A percentile compares a stretch with the other conserved stretches of the same genome.
Conservation (phyloP, 2,113 vertebrate species). For the Centropristis striata region DNA sequence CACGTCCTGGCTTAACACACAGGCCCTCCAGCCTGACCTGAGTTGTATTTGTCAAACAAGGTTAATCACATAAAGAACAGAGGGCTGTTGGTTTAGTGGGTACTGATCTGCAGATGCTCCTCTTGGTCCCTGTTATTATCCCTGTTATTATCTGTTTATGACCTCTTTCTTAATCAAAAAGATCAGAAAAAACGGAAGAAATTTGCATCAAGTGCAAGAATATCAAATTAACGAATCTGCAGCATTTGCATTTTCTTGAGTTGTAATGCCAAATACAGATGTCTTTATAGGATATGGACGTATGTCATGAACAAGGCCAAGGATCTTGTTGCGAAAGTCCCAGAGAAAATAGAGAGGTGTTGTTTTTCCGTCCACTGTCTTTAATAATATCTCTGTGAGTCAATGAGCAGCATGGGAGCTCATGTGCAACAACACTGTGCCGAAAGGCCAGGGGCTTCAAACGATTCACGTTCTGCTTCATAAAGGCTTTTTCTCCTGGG, state of each 20-base stretch:
- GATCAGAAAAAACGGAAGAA: background rate
- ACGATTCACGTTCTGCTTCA: slow-evolving; percentile 77
- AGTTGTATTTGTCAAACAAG: slow-evolving; percentile 77
- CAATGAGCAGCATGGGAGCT: slow-evolving; percentile 59
- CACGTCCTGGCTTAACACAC: slow-evolving; percentile 69
- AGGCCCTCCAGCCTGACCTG: slow-evolving; percentile 73
- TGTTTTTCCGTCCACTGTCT: slow-evolving; percentile 55
- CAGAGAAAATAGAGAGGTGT: slow-evolving; percentile 38
- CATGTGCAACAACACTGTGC: slow-evolving; percentile 47
- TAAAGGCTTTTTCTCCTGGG: slow-evolving; percentile 81
- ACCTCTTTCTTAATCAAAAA: background rate
- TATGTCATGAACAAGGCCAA: slow-evolving; percentile 35
- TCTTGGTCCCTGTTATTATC: no score
- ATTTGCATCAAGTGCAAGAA: background rate
- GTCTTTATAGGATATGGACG: slow-evolving; percentile 13
- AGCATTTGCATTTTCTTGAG: background rate
- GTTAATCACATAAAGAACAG: slow-evolving; percentile 74
- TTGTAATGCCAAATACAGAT: slow-evolving; percentile 15
- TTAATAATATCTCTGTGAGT: slow-evolving; percentile 63
- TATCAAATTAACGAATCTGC: background rate
- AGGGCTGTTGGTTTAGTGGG: slow-evolving; percentile 70
- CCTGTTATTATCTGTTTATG: background rate
- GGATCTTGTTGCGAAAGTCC: slow-evolving; percentile 43
- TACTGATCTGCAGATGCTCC: slow-evolving; percentile 38
- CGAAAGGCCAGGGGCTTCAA: slow-evolving; percentile 72